Conservation (phyloP, 2,888 invertebrate genomes). For the Scaptomyza reducta region DNA sequence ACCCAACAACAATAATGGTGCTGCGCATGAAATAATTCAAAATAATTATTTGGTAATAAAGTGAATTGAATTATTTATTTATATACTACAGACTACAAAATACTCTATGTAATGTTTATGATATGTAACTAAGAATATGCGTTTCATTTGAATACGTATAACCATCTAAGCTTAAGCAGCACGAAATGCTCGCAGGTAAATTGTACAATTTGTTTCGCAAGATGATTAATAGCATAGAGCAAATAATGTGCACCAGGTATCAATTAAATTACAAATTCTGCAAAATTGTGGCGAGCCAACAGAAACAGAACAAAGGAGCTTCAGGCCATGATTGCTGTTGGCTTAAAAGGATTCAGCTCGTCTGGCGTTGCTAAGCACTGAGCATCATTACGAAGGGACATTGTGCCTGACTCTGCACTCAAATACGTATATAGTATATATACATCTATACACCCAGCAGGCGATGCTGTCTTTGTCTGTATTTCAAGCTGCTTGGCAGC, state of each 20-base stretch:
- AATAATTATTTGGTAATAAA: constrained; percentile 37
- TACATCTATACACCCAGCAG: constrained; percentile 18
- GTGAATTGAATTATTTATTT: not conserved
- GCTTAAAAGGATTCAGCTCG: constrained; percentile 24
- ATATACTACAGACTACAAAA: not conserved
- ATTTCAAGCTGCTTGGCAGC: constrained; percentile 55
- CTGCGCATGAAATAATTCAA: constrained; percentile 27
- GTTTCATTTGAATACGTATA: not conserved
- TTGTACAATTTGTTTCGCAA: not conserved
- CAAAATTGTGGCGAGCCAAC: not conserved
- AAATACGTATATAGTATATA: not conserved
- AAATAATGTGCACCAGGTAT: not conserved
- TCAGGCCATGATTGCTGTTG: constrained; percentile 21
- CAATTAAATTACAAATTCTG: not conserved
- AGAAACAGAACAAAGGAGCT: constrained; percentile 8
- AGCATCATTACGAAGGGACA: constrained; percentile 41
- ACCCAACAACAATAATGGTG: constrained; percentile 14
- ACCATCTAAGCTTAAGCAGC: too few species aligned
- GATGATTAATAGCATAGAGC: not conserved
- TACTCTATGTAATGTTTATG: not conserved
- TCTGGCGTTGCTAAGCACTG: constrained; percentile 26
- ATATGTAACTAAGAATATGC: not conserved
- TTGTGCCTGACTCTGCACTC: constrained; percentile 1
- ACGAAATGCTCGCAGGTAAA: not conserved
- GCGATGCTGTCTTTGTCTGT: constrained; percentile 19